phyloP scores from a whole-genome alignment of 2,797 vertebrate genomes.

The Limosa lapponica region DNA sequence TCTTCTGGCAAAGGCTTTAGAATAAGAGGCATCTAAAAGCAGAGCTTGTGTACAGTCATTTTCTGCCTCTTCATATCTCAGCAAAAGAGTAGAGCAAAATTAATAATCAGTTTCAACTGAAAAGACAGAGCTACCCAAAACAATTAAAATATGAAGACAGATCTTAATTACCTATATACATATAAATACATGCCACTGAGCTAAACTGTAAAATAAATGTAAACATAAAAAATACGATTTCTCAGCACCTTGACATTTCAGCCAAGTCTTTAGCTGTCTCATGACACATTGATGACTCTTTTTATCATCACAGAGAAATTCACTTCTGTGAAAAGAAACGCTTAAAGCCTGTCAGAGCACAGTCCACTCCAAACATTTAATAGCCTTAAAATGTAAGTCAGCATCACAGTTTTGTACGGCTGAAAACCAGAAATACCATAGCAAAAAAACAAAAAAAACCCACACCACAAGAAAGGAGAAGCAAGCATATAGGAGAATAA shows the following conservation, averaged over 20 bases:
- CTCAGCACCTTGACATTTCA: neutral
- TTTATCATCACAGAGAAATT: neutral
- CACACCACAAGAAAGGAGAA: neutral
- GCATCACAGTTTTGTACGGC: neutral
- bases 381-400: neutral
- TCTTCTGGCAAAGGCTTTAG: slow-evolving; percentile 93
- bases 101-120: neutral
- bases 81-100: neutral
- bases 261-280: neutral
- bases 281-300: neutral
- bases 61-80: slow-evolving; percentile 91
- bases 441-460: neutral
- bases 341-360: neutral
- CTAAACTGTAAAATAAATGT: neutral
- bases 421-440: neutral
- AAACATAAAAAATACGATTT: neutral
- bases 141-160: neutral
- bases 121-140: neutral
- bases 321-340: neutral
- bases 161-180: neutral
- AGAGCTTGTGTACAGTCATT: slow-evolving; percentile 90
- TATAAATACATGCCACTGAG: neutral
- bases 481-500: neutral
- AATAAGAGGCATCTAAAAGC: slow-evolving; percentile 87
- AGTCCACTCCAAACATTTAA: neutral